A percentile compares a stretch with the other conserved stretches of the same genome.
These are phyloP conservation scores for Mythimna impura DNA, from an alignment of 2,888 invertebrate species.

Conservation along the genomic window DNA sequence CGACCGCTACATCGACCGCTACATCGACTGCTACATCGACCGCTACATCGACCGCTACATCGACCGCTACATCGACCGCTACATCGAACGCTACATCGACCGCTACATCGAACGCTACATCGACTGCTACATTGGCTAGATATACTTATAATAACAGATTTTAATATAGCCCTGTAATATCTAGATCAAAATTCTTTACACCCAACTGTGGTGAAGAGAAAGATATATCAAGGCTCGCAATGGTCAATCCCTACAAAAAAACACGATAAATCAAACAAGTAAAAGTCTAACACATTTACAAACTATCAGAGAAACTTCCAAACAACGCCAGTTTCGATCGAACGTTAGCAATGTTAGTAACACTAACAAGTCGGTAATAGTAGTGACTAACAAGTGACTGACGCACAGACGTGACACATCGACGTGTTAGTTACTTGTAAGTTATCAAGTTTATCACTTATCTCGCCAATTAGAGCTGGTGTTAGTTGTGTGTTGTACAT, in stretches of 20 bases:
- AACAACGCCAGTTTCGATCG: neutral
- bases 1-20: no score
- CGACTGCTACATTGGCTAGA: no score
- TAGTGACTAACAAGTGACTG: conserved; percentile 18
- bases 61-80: no score
- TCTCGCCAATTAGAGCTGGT: conserved; percentile 28
- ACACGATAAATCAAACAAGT: neutral
- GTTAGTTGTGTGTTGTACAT: conserved; percentile 30
- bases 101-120: no score
- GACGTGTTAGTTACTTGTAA: conserved; percentile 7
- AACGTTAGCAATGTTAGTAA: conserved; percentile 9
- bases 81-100: no score
- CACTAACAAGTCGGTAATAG: conserved; percentile 17
- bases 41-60: no score
- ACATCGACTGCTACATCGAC: no score
- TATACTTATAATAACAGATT: no score
- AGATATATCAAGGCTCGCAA: no score
- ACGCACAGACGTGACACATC: conserved; percentile 21
- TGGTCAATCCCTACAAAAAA: neutral
- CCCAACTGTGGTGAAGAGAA: no score
- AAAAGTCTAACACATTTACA: neutral
- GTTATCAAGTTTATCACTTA: conserved; percentile 33
- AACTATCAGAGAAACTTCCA: neutral
- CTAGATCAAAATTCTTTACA: no score
- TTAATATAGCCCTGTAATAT: no score